Evolutionary conservation across 2,797 vertebrate species (phyloP).

Genomic region (Mico argentatus): DNA sequence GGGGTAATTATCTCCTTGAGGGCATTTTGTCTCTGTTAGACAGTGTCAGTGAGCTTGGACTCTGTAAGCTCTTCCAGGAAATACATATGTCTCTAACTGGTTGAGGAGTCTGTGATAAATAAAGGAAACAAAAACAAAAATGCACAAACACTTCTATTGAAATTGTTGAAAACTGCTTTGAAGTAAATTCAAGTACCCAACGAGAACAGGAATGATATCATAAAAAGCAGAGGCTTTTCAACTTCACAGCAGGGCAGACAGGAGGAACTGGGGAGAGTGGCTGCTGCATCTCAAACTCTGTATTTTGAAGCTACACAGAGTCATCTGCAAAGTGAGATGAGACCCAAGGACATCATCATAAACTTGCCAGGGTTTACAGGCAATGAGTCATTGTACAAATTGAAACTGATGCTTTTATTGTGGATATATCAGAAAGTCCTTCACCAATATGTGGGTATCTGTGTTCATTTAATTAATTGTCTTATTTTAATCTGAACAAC

Average conservation of each 20-base stretch:
- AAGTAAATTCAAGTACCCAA: conserved; percentile 91
- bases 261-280: conserved; percentile 87
- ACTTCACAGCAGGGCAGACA: conserved; percentile 89
- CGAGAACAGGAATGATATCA: conserved; percentile 90
- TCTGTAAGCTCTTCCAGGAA: not conserved
- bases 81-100: not conserved
- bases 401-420: conserved; percentile 78
- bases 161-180: not conserved
- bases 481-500: conserved; percentile 86
- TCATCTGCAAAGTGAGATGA: conserved; percentile 70
- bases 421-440: conserved; percentile 75
- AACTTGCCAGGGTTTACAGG: conserved; percentile 73
- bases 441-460: conserved; percentile 84
- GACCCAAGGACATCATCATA: conserved; percentile 77
- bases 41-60: not conserved
- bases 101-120: not conserved
- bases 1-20: not conserved
- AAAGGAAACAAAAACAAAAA: not conserved
- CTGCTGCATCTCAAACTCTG: conserved; percentile 90
- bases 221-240: conserved; percentile 92
- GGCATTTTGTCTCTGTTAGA: not conserved
- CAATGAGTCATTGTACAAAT: conserved; percentile 69
- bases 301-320: conserved; percentile 80
- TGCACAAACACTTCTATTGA: not conserved
- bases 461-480: conserved; percentile 84